phyloP scores from a whole-genome alignment of 1,140 invertebrate species.

The Anoplophora glabripennis region DNA sequence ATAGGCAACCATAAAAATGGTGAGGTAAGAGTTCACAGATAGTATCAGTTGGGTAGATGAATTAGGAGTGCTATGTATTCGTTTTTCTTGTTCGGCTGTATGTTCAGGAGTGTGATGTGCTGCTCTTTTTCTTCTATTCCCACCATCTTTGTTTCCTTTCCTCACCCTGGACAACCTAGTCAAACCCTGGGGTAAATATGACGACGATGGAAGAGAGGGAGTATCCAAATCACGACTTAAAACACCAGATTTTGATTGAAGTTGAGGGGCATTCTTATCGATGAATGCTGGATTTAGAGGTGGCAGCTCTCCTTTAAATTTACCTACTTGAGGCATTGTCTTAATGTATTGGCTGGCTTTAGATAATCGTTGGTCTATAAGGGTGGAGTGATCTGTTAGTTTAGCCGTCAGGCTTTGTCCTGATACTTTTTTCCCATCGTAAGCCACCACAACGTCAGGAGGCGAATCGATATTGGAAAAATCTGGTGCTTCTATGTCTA shows the following conservation, averaged over 20 bases:
- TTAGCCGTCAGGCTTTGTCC: constrained; percentile 60
- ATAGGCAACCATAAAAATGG: background rate
- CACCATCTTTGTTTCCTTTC: background rate
- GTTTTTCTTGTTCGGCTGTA: constrained; percentile 25
- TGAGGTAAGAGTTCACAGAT: background rate
- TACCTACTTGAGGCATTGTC: constrained; percentile 66
- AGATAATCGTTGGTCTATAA: constrained; percentile 53
- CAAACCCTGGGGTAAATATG: constrained; percentile 10
- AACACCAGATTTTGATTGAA: constrained; percentile 26
- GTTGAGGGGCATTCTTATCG: constrained; percentile 41
- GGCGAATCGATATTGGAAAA: constrained; percentile 50
- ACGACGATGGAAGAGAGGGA: constrained; percentile 24
- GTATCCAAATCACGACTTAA: constrained; percentile 40
- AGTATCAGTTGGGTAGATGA: background rate
- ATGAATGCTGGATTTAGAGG: constrained; percentile 49
- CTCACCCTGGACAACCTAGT: constrained; percentile 34
- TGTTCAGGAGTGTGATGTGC: constrained; percentile 32
- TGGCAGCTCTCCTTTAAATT: constrained; percentile 69
- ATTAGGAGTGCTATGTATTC: background rate
- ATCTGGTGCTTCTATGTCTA: constrained; percentile 38
- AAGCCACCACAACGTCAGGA: constrained; percentile 61
- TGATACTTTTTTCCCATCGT: constrained; percentile 68
- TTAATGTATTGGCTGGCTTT: constrained; percentile 58
- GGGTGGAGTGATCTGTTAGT: constrained; percentile 48
- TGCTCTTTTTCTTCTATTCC: constrained; percentile 21